Conservation (phyloP, 2,888 invertebrate genomes). For the Lepidocyrtoides sp. region DNA sequence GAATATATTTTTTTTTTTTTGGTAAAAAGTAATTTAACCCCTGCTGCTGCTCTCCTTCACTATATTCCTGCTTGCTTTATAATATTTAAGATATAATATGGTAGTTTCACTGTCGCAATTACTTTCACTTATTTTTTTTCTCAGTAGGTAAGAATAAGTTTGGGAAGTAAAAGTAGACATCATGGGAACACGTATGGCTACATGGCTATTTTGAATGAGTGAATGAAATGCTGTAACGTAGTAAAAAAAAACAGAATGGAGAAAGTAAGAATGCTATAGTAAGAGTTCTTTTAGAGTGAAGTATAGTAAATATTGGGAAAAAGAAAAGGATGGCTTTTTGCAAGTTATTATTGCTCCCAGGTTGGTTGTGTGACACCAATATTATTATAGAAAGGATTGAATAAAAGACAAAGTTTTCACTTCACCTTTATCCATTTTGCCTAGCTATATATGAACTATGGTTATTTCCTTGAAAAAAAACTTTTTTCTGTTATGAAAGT, state of each 20-base stretch:
- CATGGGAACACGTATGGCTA: not conserved
- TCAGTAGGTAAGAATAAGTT: not conserved
- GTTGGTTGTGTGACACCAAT: constrained; percentile 70
- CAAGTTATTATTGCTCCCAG: constrained; percentile 79
- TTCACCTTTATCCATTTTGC: constrained; percentile 21
- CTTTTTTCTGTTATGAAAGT: constrained; percentile 26
- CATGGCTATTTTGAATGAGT: constrained; percentile 28
- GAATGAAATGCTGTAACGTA: not conserved
- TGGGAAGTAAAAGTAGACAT: not conserved
- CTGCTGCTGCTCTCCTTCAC: not conserved
- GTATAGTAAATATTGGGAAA: constrained; percentile 1
- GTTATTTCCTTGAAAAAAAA: not conserved
- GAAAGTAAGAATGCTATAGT: not conserved
- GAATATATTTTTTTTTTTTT: not conserved
- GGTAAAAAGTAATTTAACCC: constrained; percentile 29
- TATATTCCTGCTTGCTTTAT: not conserved
- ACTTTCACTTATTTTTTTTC: constrained; percentile 4
- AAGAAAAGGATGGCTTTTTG: constrained; percentile 72
- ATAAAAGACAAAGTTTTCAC: constrained; percentile 36
- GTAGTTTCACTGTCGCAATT: not conserved
- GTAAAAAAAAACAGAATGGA: not conserved
- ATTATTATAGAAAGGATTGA: constrained; percentile 35
- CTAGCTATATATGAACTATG: not conserved
- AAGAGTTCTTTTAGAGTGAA: too few species aligned
- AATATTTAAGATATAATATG: too few species aligned